Evolutionary conservation across 2,888 invertebrate species (phyloP).

Genomic region (Mesorhabditis spiculigera): DNA sequence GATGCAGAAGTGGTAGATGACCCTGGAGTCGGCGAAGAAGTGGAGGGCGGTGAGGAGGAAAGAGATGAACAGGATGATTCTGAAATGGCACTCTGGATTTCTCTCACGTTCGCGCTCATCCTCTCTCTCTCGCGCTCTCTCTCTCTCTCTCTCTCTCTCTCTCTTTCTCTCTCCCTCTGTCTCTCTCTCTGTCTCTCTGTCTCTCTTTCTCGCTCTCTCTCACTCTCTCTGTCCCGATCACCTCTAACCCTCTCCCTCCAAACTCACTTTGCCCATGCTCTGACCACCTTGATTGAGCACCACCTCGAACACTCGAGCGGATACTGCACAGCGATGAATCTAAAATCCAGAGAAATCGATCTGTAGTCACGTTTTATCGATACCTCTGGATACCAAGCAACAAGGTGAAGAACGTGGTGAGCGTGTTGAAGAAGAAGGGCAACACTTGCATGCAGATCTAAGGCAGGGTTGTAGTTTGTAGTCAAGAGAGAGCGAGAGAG

Average conservation of each 20-base stretch:
- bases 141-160: neutral
- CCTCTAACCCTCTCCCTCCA: too few relatives aligned
- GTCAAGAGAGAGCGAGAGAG: neutral
- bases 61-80: conserved; percentile 29
- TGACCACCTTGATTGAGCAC: conserved; percentile 23
- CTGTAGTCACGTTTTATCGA: neutral
- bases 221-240: too few relatives aligned
- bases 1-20: conserved; percentile 38
- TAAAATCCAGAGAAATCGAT: conserved; percentile 12
- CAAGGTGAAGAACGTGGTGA: conserved; percentile 40
- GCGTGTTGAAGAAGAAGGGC: conserved; percentile 45
- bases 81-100: conserved; percentile 16
- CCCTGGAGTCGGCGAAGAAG: conserved; percentile 30
- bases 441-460: conserved; percentile 41
- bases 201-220: too few relatives aligned
- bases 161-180: too few relatives aligned
- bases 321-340: conserved; percentile 42
- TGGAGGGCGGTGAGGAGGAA: conserved; percentile 24
- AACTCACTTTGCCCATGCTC: neutral
- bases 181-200: too few relatives aligned
- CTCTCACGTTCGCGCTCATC: neutral
- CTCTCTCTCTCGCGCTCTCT: neutral
- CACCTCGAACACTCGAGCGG: conserved; percentile 37
- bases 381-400: conserved; percentile 38
- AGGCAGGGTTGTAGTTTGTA: conserved; percentile 8